Conservation (phyloP, 2,113 vertebrate genomes). For the Paratilapia polleni region DNA sequence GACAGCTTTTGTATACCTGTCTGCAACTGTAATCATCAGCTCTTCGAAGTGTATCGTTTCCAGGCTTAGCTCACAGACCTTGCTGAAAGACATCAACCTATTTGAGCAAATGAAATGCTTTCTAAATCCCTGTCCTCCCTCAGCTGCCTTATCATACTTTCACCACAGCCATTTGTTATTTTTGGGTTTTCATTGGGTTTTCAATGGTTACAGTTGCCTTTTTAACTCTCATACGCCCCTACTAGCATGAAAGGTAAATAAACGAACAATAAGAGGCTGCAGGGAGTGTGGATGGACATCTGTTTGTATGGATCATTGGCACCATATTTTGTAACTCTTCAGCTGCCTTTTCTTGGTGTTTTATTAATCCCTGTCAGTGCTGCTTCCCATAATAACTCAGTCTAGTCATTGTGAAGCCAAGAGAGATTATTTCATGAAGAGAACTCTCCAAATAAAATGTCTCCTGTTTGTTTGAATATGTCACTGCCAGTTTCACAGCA, state of each 20-base stretch:
- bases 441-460: background rate
- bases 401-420: background rate
- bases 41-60: conserved; percentile 1
- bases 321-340: background rate
- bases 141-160: conserved; percentile 37
- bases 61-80: background rate
- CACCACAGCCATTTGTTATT: conserved; percentile 7
- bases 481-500: background rate
- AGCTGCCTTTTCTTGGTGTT: background rate
- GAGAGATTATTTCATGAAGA: background rate
- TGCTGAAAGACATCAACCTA: conserved; percentile 31
- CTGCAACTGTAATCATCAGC: conserved; percentile 22
- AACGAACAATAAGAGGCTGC: conserved; percentile 6
- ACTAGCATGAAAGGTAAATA: conserved; percentile 25
- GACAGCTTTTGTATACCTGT: conserved; percentile 7
- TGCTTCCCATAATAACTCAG: background rate
- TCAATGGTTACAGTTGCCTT: background rate
- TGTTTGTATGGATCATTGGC: background rate
- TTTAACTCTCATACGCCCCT: conserved; percentile 4
- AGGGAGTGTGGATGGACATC: background rate
- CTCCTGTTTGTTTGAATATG: background rate
- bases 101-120: background rate
- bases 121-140: conserved; percentile 1
- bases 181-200: conserved; percentile 36
- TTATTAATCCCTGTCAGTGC: background rate